These are phyloP conservation scores for Drosophila rubida DNA, from an alignment of 2,888 invertebrate genomes.

Conservation along the genomic window DNA sequence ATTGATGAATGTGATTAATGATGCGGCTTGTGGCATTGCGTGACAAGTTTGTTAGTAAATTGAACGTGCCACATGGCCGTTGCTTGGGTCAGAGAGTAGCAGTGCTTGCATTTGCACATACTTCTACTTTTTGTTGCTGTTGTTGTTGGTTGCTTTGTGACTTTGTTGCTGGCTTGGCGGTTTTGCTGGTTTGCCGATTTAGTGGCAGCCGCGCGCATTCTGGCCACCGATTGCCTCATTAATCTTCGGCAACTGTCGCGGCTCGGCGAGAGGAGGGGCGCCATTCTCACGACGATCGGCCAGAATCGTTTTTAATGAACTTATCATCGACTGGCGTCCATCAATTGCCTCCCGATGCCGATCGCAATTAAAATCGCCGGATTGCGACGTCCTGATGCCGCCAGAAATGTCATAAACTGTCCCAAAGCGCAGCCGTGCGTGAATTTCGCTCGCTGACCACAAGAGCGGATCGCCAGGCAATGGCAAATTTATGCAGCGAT, in stretches of 20 bases:
- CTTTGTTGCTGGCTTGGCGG: constrained; percentile 54
- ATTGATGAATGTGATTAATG: constrained; percentile 75
- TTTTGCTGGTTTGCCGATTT: constrained; percentile 27
- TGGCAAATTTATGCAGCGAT: constrained; percentile 64
- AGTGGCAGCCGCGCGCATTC: constrained; percentile 12
- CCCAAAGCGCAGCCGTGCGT: constrained; percentile 65
- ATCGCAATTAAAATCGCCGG: no score
- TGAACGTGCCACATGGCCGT: constrained; percentile 53
- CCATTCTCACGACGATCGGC: constrained; percentile 63
- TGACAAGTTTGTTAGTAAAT: constrained; percentile 80
- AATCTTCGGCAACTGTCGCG: constrained; percentile 38
- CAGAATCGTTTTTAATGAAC: constrained; percentile 71
- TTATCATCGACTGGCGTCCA: constrained; percentile 68
- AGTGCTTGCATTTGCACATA: constrained; percentile 22
- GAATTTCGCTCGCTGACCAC: constrained; percentile 61
- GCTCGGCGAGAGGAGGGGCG: background rate
- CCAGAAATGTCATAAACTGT: constrained; percentile 40
- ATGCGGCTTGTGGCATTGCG: constrained; percentile 62
- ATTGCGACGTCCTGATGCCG: constrained; percentile 5
- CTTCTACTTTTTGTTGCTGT: constrained; percentile 2
- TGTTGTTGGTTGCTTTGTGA: constrained; percentile 50
- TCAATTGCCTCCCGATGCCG: constrained; percentile 7
- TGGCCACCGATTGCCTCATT: constrained; percentile 16
- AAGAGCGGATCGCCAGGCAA: constrained; percentile 44
- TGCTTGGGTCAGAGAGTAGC: constrained; percentile 25